Evolutionary conservation across 2,797 vertebrate genomes (phyloP).

Genomic region (Rhabdomys pumilio): DNA sequence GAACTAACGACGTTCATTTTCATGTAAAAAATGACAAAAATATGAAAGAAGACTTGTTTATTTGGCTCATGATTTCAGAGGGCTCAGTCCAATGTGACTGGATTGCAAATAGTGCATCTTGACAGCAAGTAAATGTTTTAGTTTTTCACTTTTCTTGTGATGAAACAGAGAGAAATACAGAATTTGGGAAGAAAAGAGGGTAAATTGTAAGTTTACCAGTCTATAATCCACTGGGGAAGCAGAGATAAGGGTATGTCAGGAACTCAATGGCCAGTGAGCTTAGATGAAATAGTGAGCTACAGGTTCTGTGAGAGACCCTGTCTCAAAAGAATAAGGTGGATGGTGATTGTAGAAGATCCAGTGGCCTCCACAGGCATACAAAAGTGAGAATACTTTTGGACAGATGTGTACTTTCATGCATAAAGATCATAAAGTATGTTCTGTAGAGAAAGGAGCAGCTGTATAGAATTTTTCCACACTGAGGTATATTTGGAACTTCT

Average conservation of each 20-base stretch:
- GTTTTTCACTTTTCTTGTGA: not conserved
- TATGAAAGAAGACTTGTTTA: not conserved
- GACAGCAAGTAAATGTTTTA: not conserved
- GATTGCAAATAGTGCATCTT: not conserved
- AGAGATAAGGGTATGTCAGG: not conserved
- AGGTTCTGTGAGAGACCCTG: not conserved
- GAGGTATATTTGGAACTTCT: not conserved
- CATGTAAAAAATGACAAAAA: not conserved
- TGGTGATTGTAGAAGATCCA: no score
- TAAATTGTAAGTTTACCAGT: not conserved
- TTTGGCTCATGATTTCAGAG: not conserved
- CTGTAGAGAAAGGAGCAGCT: not conserved
- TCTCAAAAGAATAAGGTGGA: not conserved
- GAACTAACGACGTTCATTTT: not conserved
- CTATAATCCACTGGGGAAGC: not conserved
- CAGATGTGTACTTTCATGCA: not conserved
- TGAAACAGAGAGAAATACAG: not conserved
- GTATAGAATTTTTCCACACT: not conserved
- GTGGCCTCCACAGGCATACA: no score
- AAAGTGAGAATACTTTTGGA: not conserved
- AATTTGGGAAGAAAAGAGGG: not conserved
- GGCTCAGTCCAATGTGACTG: not conserved
- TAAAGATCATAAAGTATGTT: not conserved
- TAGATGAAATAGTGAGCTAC: not conserved
- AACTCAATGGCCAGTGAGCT: not conserved